Percentiles rank a stretch among this genome's conserved stretches.
These are phyloP conservation scores for Diphyllodes magnificus DNA, from an alignment of 2,113 vertebrate genomes.

Conservation along the genomic window DNA sequence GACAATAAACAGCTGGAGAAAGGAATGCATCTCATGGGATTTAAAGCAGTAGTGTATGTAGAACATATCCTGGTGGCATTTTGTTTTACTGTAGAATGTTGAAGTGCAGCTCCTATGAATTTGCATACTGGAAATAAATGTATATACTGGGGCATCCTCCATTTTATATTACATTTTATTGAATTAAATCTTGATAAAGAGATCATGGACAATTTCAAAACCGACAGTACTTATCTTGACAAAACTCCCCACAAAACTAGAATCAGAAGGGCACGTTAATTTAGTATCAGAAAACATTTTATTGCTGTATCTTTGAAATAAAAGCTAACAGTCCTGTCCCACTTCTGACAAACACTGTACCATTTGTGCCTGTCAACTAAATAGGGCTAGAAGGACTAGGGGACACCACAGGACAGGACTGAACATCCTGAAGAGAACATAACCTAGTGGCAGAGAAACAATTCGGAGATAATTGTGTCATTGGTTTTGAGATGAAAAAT, in stretches of 20 bases:
- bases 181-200: neutral
- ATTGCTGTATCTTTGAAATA: neutral
- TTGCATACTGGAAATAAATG: neutral
- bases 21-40: neutral
- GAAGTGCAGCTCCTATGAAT: neutral
- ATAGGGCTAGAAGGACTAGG: neutral
- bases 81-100: neutral
- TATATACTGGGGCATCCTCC: neutral
- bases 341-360: neutral
- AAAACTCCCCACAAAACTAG: neutral
- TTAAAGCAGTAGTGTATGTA: slow-evolving; percentile 54
- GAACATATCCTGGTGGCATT: neutral
- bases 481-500: neutral
- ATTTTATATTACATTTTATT: neutral
- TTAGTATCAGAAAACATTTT: neutral
- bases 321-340: neutral
- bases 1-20: neutral
- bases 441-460: neutral
- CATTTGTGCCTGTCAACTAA: slow-evolving; percentile 27
- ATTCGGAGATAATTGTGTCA: neutral
- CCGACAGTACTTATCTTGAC: neutral
- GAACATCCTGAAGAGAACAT: neutral
- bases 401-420: neutral
- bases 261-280: neutral
- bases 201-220: neutral